Evolutionary conservation across 2,888 invertebrate species (phyloP).

Genomic region (Aporophyla lueneburgensis): DNA sequence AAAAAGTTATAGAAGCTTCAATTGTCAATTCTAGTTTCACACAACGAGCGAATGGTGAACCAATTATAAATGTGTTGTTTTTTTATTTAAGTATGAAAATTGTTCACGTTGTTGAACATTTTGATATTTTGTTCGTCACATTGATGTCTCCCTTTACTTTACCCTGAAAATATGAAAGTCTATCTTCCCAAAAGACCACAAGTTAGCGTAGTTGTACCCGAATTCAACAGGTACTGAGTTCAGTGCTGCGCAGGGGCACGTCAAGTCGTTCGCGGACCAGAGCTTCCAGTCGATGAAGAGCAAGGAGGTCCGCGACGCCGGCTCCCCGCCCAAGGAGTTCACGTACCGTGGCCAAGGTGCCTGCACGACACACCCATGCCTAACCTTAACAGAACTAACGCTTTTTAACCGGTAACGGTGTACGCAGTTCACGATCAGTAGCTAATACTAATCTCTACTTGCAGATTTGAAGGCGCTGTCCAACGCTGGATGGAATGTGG

Average conservation of each 20-base stretch:
- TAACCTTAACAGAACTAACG: slow-evolving; percentile 83
- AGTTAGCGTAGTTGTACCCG: slow-evolving; percentile 78
- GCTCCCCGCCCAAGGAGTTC: slow-evolving; percentile 93
- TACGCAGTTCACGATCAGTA: not conserved
- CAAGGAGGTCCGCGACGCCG: slow-evolving; percentile 95
- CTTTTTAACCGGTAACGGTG: slow-evolving; percentile 80
- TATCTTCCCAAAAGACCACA: slow-evolving; percentile 34
- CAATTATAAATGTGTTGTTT: not conserved
- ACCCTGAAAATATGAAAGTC: not conserved
- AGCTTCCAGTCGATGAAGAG: slow-evolving; percentile 94
- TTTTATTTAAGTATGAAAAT: not conserved
- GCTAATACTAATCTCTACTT: slow-evolving; percentile 66
- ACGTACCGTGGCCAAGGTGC: slow-evolving; percentile 88
- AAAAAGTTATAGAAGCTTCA: not conserved
- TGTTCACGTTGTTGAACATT: not conserved
- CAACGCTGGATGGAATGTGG: slow-evolving; percentile 93
- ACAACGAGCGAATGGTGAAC: not conserved
- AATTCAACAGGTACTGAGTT: slow-evolving; percentile 87
- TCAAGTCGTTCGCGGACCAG: slow-evolving; percentile 94
- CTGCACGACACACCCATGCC: slow-evolving; percentile 70
- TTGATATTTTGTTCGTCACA: not conserved
- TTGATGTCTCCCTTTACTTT: not conserved
- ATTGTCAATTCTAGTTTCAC: not conserved
- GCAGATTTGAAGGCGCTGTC: slow-evolving; percentile 87
- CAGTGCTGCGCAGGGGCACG: slow-evolving; percentile 90